Base-by-base conservation (phyloP, 2,797 vertebrate genomes). In the Aphelocoma californica region DNA sequence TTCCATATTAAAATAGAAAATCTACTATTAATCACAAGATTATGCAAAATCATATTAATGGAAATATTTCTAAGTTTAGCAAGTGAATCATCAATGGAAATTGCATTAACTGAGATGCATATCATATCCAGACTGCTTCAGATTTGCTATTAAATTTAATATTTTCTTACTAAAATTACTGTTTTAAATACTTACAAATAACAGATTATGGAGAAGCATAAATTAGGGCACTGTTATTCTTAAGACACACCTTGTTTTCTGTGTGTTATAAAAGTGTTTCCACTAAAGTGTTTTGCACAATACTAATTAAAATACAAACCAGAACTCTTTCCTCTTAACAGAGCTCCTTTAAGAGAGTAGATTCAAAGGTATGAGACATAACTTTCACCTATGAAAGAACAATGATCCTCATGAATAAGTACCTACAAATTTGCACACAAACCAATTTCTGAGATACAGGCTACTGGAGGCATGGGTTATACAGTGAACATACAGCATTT, bases 21-120 rank as follows among this genome's bases (percentile, higher is more conserved):
- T 31, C 67, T 71, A 44, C 57, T 75, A 65, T 92, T 80, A 91
- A 96, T 83, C 72, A 88, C 38, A 61, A 90, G 45, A 84, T 95
- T 91, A 93, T 91, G 81, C 67, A 92, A 94, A 96, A 84, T 42
- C 81, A 71, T 69, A 45, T 42, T 75, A 13, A 85, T 53, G 34
- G 51, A 90, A 85, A 78, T 87, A 82, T 83, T 93, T 96, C 65
- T 57, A 13, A 92, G 26, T 72, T 96, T 85, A 92, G 71, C 29
- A 69, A 77, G 81, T 26, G 83, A 94, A 71, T 84, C 24, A 50
- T 67, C 85, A 67, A 81, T 65, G 53, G 65, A 86, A 94, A 75
- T 58, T 40, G 45, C 78, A 69, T 71, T 77, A 95, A 61, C 13
- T 11, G 42, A 67, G 77, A 85, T 60, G 42, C 88, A 58, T 87